Evolutionary conservation across 2,888 invertebrate genomes (phyloP).

Genomic region (Agriopis marginaria): DNA sequence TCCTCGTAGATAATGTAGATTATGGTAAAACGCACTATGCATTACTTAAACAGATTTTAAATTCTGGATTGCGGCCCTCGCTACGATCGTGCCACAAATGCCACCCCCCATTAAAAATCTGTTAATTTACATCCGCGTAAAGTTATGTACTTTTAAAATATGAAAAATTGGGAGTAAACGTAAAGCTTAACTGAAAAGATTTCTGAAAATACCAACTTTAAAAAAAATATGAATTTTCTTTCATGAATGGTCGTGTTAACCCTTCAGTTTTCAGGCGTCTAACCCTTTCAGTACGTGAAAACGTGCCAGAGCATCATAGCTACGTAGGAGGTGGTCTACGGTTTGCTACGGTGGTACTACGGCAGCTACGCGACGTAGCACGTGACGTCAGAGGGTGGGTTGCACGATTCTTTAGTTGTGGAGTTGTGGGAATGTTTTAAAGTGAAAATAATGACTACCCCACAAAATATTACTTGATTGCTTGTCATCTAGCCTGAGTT

Average conservation of each 20-base stretch:
- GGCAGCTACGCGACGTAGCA: conserved; percentile 38
- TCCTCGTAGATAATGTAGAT: too few species aligned
- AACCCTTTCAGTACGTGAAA: conserved; percentile 84
- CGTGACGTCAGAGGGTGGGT: conserved; percentile 44
- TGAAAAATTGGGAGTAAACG: too few species aligned
- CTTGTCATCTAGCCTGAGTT: too few species aligned
- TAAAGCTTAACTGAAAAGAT: neutral
- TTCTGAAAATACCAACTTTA: neutral
- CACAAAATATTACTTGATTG: too few species aligned
- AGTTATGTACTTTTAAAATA: too few species aligned
- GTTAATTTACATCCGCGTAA: too few species aligned
- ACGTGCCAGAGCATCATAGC: conserved; percentile 63
- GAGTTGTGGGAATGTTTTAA: neutral
- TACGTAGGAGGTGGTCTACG: conserved; percentile 61
- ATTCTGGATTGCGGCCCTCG: too few species aligned
- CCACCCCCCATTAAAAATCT: too few species aligned
- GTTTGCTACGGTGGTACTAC: conserved; percentile 35
- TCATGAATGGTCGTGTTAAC: conserved; percentile 23
- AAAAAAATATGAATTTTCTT: too few species aligned
- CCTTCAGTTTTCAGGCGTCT: conserved; percentile 60
- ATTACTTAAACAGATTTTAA: too few species aligned
- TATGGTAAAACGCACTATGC: too few species aligned
- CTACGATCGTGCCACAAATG: too few species aligned
- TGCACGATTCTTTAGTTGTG: conserved; percentile 9
- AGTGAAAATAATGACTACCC: neutral